Evolutionary conservation across 1,140 invertebrate genomes (phyloP).

Genomic region (Conus betulinus): DNA sequence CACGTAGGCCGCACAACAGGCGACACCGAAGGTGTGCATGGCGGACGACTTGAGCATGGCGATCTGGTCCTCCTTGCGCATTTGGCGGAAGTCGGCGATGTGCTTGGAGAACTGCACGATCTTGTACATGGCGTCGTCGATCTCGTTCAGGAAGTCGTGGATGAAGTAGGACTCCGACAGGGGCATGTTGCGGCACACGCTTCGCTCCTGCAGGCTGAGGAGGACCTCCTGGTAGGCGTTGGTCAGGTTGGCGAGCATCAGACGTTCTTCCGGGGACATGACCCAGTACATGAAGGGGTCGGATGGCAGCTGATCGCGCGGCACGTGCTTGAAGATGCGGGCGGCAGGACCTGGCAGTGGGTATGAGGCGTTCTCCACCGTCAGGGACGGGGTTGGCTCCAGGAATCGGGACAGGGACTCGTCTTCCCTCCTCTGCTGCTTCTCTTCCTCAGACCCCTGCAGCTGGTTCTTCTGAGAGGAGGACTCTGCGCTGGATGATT

Average conservation of each 20-base stretch:
- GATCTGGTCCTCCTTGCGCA: conserved; percentile 41
- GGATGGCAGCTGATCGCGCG: conserved; percentile 23
- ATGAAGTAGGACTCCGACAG: conserved; percentile 23
- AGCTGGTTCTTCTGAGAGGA: background rate
- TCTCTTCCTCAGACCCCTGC: background rate
- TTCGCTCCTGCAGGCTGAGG: conserved; percentile 30
- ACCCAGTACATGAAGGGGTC: conserved; percentile 40
- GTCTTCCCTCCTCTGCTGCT: background rate
- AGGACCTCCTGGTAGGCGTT: conserved; percentile 35
- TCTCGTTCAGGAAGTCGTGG: conserved; percentile 46
- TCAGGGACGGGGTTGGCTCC: background rate
- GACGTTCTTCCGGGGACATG: conserved; percentile 26
- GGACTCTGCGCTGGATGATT: background rate
- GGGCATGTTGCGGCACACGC: conserved; percentile 26
- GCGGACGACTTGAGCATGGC: conserved; percentile 34
- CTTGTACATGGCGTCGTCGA: conserved; percentile 33
- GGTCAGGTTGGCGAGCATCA: conserved; percentile 33
- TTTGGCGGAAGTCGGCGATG: conserved; percentile 29
- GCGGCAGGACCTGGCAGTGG: conserved; percentile 8
- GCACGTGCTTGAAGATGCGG: conserved; percentile 25
- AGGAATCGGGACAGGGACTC: background rate
- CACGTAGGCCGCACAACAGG: conserved; percentile 39
- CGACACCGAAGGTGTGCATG: conserved; percentile 31
- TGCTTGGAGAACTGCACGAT: conserved; percentile 40
- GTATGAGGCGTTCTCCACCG: background rate